These are phyloP conservation scores for Rachycentron canadum DNA, from an alignment of 2,797 vertebrate species.

Conservation along the genomic window DNA sequence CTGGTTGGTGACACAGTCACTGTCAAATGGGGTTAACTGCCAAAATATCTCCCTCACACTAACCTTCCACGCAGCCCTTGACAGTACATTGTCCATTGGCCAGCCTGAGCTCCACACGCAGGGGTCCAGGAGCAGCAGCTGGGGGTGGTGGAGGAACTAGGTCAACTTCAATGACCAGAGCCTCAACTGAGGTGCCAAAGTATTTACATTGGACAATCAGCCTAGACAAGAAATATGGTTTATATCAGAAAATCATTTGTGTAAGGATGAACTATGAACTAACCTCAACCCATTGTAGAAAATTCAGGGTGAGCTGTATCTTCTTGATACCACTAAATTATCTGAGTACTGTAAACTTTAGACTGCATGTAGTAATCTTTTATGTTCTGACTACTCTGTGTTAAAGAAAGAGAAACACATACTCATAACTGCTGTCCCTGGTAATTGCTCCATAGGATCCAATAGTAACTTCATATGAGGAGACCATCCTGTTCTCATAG, in stretches of 20 bases:
- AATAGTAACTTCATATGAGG: slow-evolving; percentile 65
- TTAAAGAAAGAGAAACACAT: slow-evolving; percentile 42
- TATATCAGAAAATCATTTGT: neutral
- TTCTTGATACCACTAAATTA: neutral
- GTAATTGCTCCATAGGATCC: slow-evolving; percentile 75
- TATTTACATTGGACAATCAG: slow-evolving; percentile 79
- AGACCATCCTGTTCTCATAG: slow-evolving; percentile 81
- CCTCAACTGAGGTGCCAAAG: slow-evolving; percentile 40
- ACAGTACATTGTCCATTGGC: slow-evolving; percentile 68
- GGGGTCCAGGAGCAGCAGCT: slow-evolving; percentile 67
- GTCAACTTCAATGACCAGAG: slow-evolving; percentile 63
- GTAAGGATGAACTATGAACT: neutral
- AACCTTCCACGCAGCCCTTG: slow-evolving; percentile 78
- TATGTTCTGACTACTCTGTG: neutral
- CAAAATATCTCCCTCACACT: neutral
- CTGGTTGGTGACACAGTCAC: slow-evolving; percentile 1
- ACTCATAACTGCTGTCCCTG: slow-evolving; percentile 81
- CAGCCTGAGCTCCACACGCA: slow-evolving; percentile 76
- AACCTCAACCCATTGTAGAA: neutral
- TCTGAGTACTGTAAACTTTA: neutral
- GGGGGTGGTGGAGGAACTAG: slow-evolving; percentile 45
- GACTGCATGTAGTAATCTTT: neutral
- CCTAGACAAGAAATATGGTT: slow-evolving; percentile 47
- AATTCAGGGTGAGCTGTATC: neutral
- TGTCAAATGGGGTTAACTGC: neutral